Evolutionary conservation across 2,797 vertebrate species (phyloP).

Genomic region (Varecia variegata): DNA sequence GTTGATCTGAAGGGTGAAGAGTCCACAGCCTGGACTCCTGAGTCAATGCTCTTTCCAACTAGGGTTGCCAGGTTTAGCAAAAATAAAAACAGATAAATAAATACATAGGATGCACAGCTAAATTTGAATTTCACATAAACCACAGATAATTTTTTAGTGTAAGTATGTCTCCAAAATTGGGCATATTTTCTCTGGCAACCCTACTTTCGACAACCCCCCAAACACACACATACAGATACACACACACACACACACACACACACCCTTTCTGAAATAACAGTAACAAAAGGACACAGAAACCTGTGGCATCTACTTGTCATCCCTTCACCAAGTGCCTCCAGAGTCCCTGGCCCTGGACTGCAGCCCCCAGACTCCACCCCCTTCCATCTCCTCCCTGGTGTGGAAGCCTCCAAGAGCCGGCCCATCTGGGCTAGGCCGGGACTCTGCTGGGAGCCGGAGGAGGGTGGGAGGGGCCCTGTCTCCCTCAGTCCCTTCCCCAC

Average conservation of each 20-base stretch:
- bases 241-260: fast-evolving
- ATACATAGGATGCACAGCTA: not conserved
- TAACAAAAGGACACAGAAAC: not conserved
- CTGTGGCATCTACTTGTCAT: not conserved
- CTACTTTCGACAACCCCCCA: not conserved
- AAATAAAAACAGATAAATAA: not conserved
- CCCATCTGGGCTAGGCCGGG: not conserved
- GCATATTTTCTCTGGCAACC: not conserved
- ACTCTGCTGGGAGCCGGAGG: not conserved
- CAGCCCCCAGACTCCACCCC: not conserved
- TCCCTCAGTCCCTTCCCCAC: not conserved
- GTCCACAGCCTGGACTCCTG: not conserved
- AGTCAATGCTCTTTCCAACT: not conserved
- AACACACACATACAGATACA: fast-evolving
- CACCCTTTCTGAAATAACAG: not conserved
- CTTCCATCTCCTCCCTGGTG: not conserved
- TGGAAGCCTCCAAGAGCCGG: not conserved
- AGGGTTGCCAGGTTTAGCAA: not conserved
- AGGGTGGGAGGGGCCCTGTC: fast-evolving
- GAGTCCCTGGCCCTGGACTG: not conserved
- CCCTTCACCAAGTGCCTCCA: not conserved
- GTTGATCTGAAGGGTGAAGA: not conserved
- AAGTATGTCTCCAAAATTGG: not conserved
- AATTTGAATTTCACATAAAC: constrained; percentile 11
- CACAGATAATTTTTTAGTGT: not conserved